phyloP scores from a whole-genome alignment of 2,797 vertebrate species.

The Oceanodroma leucorhoa region DNA sequence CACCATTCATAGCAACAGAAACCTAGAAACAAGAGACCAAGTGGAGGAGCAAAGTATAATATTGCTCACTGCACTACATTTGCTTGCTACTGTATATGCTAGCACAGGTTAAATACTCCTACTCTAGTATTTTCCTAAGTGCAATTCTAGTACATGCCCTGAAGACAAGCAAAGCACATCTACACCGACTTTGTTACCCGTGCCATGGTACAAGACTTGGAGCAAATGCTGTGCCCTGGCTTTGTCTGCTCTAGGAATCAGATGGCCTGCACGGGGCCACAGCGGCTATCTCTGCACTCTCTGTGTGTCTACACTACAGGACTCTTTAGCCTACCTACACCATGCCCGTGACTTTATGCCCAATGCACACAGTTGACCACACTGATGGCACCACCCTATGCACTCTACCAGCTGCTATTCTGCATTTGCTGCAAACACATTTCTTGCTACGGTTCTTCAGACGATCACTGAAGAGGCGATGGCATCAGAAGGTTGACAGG shows the following conservation, averaged over 20 bases:
- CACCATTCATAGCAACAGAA: not conserved
- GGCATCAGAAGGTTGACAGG: not conserved
- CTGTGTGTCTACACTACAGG: not conserved
- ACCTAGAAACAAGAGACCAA: not conserved
- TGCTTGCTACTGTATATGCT: not conserved
- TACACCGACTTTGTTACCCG: not conserved
- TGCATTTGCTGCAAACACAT: not conserved
- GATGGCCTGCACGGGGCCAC: not conserved
- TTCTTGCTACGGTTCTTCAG: not conserved
- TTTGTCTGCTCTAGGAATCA: not conserved
- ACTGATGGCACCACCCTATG: not conserved
- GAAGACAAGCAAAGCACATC: not conserved
- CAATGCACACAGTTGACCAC: not conserved
- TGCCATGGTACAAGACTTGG: not conserved
- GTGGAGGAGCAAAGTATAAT: not conserved
- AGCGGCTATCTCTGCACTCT: not conserved
- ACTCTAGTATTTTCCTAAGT: not conserved
- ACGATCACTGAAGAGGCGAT: fast-evolving
- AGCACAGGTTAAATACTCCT: not conserved
- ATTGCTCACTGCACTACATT: not conserved
- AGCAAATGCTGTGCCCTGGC: not conserved
- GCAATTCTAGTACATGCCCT: not conserved
- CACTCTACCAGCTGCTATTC: not conserved
- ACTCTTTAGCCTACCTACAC: not conserved
- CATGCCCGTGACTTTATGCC: not conserved